These are phyloP conservation scores for Cuniculus paca DNA, from an alignment of 2,797 vertebrate species.

Conservation along the genomic window DNA sequence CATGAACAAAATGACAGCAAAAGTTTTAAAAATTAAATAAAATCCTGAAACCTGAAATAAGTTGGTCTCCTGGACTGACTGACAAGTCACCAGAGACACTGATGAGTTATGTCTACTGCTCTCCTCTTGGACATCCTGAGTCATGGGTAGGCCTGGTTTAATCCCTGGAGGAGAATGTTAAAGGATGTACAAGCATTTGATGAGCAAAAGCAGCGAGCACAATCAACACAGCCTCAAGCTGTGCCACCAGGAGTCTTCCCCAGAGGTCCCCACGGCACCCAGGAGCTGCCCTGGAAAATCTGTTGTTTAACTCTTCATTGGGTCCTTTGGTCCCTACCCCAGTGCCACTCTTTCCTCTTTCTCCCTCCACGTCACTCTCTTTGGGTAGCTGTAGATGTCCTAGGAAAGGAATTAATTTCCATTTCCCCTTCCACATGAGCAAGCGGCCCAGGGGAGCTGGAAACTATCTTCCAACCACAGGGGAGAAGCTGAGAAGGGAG, in stretches of 20 bases:
- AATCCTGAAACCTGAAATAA: not conserved
- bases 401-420: not conserved
- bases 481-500: not conserved
- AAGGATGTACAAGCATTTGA: not conserved
- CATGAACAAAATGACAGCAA: slow-evolving; percentile 34
- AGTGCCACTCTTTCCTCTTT: not conserved
- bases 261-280: not conserved
- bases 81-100: not conserved
- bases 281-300: not conserved
- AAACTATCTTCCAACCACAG: not conserved
- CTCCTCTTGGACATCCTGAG: not conserved
- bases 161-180: not conserved
- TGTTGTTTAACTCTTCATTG: not conserved
- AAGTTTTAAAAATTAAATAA: not conserved
- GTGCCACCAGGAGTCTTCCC: not conserved
- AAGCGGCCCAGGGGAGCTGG: not conserved
- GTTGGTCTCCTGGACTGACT: not conserved
- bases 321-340: not conserved
- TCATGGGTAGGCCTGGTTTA: not conserved
- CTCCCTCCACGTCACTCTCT: not conserved
- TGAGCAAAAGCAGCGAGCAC: not conserved
- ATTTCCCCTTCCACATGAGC: not conserved
- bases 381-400: not conserved
- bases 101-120: not conserved
- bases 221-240: not conserved